A percentile compares a stretch with the other conserved stretches of the same genome.
Conservation (phyloP, 2,888 invertebrate genomes). For the Drosophila infuscata region DNA sequence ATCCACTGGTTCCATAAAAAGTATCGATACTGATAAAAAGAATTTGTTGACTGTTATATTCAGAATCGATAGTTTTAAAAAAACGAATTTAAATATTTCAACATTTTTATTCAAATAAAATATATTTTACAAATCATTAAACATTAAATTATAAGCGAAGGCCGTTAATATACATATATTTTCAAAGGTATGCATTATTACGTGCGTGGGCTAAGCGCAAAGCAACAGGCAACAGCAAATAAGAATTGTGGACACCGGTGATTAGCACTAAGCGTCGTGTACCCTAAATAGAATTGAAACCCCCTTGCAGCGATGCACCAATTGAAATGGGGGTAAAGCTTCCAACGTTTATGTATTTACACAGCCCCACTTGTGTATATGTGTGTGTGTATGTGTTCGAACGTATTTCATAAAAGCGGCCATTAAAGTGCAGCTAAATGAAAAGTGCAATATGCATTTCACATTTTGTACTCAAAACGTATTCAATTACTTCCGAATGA, state of each 20-base stretch:
- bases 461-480: slow-evolving; percentile 6
- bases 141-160: slow-evolving; percentile 21
- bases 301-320: slow-evolving; percentile 42
- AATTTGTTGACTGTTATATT: not conserved
- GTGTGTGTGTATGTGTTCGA: slow-evolving; percentile 7
- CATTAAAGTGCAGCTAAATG: slow-evolving; percentile 68
- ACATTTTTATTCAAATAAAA: not conserved
- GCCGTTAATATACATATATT: slow-evolving; percentile 9
- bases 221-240: slow-evolving; percentile 47
- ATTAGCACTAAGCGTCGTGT: slow-evolving; percentile 55
- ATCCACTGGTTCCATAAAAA: slow-evolving; percentile 6
- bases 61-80: not conserved
- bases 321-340: slow-evolving; percentile 45
- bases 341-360: slow-evolving; percentile 15
- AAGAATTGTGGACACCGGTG: slow-evolving; percentile 31
- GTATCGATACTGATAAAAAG: slow-evolving; percentile 20
- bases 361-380: slow-evolving; percentile 2
- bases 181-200: slow-evolving; percentile 3
- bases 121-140: not conserved
- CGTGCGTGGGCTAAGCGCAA: slow-evolving; percentile 23
- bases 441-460: slow-evolving; percentile 28
- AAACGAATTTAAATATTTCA: not conserved
- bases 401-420: slow-evolving; percentile 57
- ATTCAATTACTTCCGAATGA: slow-evolving; percentile 8
- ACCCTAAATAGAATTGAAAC: slow-evolving; percentile 57